Evolutionary conservation across 2,888 invertebrate genomes (phyloP).

Genomic region (Cataglyphis albicans): DNA sequence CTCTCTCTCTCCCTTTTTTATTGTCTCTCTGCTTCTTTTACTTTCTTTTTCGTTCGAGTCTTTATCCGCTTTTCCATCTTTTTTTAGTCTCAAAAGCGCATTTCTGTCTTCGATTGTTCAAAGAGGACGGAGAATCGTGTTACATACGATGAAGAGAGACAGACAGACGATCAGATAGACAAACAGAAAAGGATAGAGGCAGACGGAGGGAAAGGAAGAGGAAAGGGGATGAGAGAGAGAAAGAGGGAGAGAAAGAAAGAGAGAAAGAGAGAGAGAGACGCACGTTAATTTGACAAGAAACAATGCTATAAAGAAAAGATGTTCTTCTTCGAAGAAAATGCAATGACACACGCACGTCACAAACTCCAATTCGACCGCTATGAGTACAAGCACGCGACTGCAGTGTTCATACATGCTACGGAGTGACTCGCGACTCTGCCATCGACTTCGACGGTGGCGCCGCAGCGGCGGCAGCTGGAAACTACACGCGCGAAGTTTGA

Average conservation of each 20-base stretch:
- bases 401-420: slow-evolving; percentile 80
- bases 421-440: slow-evolving; percentile 73
- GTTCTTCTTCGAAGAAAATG: slow-evolving; percentile 19
- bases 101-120: background rate
- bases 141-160: background rate
- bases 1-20: background rate
- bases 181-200: background rate
- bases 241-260: background rate
- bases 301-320: slow-evolving; percentile 44
- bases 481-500: slow-evolving; percentile 44
- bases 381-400: slow-evolving; percentile 84
- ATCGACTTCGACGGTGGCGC: slow-evolving; percentile 76
- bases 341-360: slow-evolving; percentile 64
- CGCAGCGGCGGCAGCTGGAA: slow-evolving; percentile 60
- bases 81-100: slow-evolving; percentile 13
- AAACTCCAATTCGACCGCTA: slow-evolving; percentile 79
- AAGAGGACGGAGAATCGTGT: background rate
- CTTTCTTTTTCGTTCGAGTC: background rate
- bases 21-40: background rate
- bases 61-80: background rate
- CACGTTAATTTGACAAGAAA: background rate
- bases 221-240: background rate
- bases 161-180: background rate
- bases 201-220: background rate
- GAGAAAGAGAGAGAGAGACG: background rate